These are phyloP conservation scores for Schizothorax lantsangensis DNA, from an alignment of 2,797 vertebrate genomes.

Conservation along the genomic window DNA sequence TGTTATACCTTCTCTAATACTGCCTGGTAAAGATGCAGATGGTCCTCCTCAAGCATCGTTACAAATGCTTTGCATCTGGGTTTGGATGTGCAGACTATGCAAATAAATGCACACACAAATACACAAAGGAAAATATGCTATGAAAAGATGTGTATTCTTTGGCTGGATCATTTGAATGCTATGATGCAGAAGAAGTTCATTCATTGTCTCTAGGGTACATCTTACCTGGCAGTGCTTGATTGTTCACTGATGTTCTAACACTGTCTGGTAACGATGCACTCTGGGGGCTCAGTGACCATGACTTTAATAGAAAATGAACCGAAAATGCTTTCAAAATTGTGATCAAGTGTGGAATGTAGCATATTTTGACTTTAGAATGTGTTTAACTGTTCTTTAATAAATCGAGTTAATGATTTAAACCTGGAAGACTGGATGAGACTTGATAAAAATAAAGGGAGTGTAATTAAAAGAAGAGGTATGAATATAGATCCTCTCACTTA, in stretches of 20 bases:
- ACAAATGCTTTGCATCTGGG: slow-evolving; percentile 39
- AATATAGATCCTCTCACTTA: slow-evolving; percentile 26
- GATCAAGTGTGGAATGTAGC: neutral
- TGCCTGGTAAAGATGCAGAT: slow-evolving; percentile 94
- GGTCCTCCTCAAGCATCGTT: slow-evolving; percentile 70
- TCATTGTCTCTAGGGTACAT: slow-evolving; percentile 82
- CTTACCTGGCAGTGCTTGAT: slow-evolving; percentile 93
- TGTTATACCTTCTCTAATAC: slow-evolving; percentile 87
- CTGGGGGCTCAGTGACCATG: slow-evolving; percentile 72
- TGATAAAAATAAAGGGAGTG: neutral
- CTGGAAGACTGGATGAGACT: neutral
- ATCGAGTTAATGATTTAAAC: neutral
- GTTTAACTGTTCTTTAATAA: neutral
- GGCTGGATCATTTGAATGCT: slow-evolving; percentile 18
- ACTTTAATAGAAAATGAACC: neutral
- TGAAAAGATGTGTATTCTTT: neutral
- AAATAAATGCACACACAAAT: slow-evolving; percentile 2
- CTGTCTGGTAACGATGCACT: slow-evolving; percentile 96
- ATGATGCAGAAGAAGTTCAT: neutral
- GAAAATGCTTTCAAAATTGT: neutral
- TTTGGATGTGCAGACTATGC: neutral
- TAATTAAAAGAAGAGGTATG: neutral
- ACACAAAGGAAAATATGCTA: slow-evolving; percentile 8
- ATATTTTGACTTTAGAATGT: neutral
- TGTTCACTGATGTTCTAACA: slow-evolving; percentile 85